Evolutionary conservation across 2,113 vertebrate species (phyloP).

Genomic region (Sander vitreus): DNA sequence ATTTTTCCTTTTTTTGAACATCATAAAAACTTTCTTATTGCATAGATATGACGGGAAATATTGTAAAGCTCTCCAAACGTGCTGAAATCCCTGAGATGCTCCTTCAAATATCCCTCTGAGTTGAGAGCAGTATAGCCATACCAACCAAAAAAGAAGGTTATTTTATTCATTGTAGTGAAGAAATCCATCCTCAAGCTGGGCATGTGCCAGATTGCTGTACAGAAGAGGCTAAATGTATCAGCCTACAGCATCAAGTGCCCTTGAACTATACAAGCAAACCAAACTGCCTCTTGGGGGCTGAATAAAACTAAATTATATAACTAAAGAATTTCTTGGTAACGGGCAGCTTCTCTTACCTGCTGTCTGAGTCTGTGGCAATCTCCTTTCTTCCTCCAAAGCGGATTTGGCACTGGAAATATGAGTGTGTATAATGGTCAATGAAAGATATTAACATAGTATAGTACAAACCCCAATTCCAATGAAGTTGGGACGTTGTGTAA

Average conservation of each 20-base stretch:
- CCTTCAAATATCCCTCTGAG: no score
- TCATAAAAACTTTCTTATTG: background rate
- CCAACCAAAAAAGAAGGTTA: background rate
- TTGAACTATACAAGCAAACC: background rate
- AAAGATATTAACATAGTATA: no score
- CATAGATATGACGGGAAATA: background rate
- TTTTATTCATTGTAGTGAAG: background rate
- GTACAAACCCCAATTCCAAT: no score
- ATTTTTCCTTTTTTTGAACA: background rate
- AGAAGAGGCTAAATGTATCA: background rate
- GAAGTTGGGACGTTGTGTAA: no score
- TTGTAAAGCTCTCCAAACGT: no score
- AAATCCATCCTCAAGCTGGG: background rate
- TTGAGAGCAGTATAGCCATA: no score
- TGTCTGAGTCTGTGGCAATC: slow-evolving; percentile 98
- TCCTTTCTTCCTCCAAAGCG: slow-evolving; percentile 98
- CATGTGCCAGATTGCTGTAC: background rate
- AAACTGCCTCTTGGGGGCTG: background rate
- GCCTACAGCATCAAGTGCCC: slow-evolving; percentile 18
- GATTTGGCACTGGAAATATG: slow-evolving; percentile 93
- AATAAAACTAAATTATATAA: background rate
- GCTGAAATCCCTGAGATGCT: no score
- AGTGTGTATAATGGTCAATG: background rate
- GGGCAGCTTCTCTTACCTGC: slow-evolving; percentile 87
- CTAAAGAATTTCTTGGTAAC: background rate